Conservation (phyloP, 2,113 vertebrate genomes). For the Neolamprologus tretocephalus region DNA sequence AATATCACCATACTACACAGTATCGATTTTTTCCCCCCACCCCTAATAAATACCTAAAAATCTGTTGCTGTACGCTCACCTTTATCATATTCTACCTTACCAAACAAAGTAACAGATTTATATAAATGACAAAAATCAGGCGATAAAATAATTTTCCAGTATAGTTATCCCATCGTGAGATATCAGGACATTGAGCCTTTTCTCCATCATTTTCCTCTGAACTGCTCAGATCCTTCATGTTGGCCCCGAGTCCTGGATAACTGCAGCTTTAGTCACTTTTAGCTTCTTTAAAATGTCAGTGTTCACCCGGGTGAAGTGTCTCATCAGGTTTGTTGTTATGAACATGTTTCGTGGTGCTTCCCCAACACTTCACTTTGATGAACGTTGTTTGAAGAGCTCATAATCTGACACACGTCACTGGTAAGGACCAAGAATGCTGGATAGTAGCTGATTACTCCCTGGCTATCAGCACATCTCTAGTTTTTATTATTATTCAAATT, state of each 20-base stretch:
- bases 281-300: background rate
- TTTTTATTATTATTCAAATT: background rate
- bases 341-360: background rate
- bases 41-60: background rate
- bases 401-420: background rate
- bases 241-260: background rate
- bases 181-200: background rate
- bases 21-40: no score
- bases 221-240: background rate
- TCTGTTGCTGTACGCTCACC: background rate
- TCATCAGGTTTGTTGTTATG: background rate
- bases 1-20: no score
- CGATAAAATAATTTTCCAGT: background rate
- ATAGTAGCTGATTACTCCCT: background rate
- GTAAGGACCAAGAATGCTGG: background rate
- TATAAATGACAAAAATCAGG: background rate
- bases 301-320: rapidly evolving
- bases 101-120: background rate
- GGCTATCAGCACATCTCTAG: rapidly evolving
- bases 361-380: background rate
- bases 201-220: background rate
- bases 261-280: background rate
- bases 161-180: rapidly evolving
- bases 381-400: background rate
- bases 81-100: background rate